Evolutionary conservation across 2,888 invertebrate species (phyloP).

Genomic region (Lepidocyrtoides sp.): DNA sequence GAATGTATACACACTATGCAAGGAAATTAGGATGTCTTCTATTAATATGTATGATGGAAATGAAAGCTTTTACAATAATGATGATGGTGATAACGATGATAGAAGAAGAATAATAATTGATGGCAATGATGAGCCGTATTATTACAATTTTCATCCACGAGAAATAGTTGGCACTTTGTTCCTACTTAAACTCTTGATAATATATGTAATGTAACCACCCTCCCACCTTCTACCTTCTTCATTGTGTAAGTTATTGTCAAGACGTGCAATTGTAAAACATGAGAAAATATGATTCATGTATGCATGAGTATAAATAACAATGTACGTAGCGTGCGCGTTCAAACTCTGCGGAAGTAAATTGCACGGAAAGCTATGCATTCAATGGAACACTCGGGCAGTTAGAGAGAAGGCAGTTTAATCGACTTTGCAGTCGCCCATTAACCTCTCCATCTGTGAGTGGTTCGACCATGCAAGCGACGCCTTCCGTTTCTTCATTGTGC

Average conservation of each 20-base stretch:
- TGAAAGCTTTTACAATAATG: conserved; percentile 2
- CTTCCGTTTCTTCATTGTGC: conserved; percentile 25
- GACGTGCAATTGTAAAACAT: neutral
- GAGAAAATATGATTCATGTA: neutral
- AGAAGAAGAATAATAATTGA: conserved; percentile 8
- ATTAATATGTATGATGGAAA: neutral
- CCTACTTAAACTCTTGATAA: no score
- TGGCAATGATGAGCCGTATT: neutral
- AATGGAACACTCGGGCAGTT: neutral
- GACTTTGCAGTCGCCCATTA: conserved; percentile 33
- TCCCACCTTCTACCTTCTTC: neutral
- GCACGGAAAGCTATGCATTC: conserved; percentile 17
- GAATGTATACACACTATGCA: no score
- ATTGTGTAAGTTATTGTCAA: neutral
- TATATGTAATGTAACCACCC: no score
- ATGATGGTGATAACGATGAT: neutral
- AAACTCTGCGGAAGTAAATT: neutral
- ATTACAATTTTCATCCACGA: no score
- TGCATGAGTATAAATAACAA: neutral
- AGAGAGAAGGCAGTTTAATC: conserved; percentile 18
- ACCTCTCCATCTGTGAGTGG: neutral
- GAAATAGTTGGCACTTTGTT: no score
- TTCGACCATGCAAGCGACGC: neutral
- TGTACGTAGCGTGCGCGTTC: neutral
- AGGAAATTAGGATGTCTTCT: no score